phyloP scores from a whole-genome alignment of 2,888 invertebrate genomes.

The Hetaerina titia region DNA sequence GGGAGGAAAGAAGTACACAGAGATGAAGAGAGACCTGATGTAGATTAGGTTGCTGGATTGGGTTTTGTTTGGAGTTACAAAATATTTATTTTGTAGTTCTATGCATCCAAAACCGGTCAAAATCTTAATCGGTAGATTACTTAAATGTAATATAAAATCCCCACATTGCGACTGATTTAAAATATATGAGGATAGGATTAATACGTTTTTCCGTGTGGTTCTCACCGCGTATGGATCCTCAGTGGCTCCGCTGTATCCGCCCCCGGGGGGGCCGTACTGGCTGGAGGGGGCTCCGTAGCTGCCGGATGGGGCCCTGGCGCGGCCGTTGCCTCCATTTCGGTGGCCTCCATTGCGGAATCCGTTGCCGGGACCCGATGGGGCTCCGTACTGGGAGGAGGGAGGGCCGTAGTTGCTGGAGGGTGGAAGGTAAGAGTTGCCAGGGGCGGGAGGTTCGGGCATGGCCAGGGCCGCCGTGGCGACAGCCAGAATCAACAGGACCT shows the following conservation, averaged over 20 bases:
- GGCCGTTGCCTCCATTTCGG: not conserved
- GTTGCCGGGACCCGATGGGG: not conserved
- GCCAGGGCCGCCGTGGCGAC: slow-evolving; percentile 3
- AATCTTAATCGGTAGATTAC: too few species aligned
- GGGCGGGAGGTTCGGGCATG: slow-evolving; percentile 19
- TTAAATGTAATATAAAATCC: too few species aligned
- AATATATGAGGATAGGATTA: not conserved
- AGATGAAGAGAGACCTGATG: too few species aligned
- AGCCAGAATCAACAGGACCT: slow-evolving; percentile 30
- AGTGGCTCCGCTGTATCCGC: slow-evolving; percentile 16
- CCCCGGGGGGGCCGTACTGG: slow-evolving; percentile 69
- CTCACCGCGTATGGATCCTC: slow-evolving; percentile 50
- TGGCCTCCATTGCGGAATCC: slow-evolving; percentile 2
- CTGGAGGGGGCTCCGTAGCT: slow-evolving; percentile 70
- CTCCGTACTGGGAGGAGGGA: slow-evolving; percentile 40
- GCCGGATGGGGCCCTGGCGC: slow-evolving; percentile 62
- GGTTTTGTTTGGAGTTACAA: too few species aligned
- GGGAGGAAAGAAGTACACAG: too few species aligned
- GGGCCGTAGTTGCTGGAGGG: not conserved
- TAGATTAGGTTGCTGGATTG: too few species aligned
- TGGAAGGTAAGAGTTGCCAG: slow-evolving; percentile 33
- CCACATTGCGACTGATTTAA: not conserved
- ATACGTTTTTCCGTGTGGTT: not conserved
- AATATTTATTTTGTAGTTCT: too few species aligned
- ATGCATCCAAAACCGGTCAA: too few species aligned